Evolutionary conservation across 1,140 invertebrate species (phyloP), one percentile per base, ranked within the genome.

Genomic region (Drosophila carrolli): DNA sequence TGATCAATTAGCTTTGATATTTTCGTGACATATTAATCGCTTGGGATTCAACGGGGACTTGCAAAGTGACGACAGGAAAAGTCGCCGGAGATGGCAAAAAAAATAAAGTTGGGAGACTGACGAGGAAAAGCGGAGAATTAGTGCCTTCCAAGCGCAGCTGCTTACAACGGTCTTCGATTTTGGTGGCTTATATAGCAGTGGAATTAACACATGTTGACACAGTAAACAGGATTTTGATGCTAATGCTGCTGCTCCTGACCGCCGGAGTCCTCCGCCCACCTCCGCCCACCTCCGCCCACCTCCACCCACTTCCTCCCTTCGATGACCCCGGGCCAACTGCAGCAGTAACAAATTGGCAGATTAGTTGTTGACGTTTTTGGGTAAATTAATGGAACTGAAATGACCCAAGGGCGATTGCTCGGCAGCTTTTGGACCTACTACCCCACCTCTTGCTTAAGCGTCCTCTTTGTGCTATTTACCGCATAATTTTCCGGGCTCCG

Each of bases 121-220:
- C 53, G 27, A 37, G 40, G 16, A 16, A 9, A 44, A 35, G 19
- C 40, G 29, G 16, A 46, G 50, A 54, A 63, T 63, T 55, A 63
- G 29, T 58, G 43, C 32, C 50, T 23, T 37, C 51, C 43, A 35
- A 29, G 23, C 9, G 67, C 63, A 78, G 71, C 67, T 82, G 67
- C 66, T 62, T 61, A 63, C n/a, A 50, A 54, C 62, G 65, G 54
- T 74, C 84, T 89, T 84, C 83, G 83, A 89, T 89, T 80, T 83
- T 47, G 19, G 29, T 62, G 83, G 80, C 80, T 83, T 83, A 80
- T 27, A 47, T 53, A 57, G 63, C 13, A 51, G 37, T 58, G 81
- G 82, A 79, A 88, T 88, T 86, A 86, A 86, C 79, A 90, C 86
- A 86, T 90, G 86, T 90, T 90, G 86, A 90, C 86, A 90, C 67